These are phyloP conservation scores for Petrocephalus zakoni DNA, from an alignment of 2,113 vertebrate genomes.

Conservation along the genomic window DNA sequence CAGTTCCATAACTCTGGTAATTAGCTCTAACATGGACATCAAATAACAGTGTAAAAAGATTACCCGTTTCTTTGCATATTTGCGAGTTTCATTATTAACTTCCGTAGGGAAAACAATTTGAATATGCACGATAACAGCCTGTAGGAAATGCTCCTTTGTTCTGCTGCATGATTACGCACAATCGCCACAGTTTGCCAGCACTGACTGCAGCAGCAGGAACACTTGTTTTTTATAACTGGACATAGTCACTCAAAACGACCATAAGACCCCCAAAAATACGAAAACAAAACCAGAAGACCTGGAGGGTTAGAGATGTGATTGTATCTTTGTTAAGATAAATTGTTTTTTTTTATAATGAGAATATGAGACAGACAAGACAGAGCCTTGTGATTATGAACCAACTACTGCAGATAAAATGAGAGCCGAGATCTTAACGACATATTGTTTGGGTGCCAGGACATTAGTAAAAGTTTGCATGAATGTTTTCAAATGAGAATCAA, in stretches of 20 bases:
- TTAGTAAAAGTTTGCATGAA: not conserved
- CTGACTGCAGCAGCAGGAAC: not conserved
- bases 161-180: not conserved
- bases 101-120: not conserved
- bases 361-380: not conserved
- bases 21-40: not conserved
- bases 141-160: not conserved
- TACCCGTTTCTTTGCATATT: not conserved
- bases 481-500: not conserved
- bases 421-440: not conserved
- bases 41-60: not conserved
- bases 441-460: not conserved
- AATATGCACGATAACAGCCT: not conserved
- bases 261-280: not conserved
- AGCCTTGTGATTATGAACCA: not conserved
- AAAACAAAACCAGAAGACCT: not conserved
- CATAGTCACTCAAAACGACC: not conserved
- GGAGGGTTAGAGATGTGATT: not conserved
- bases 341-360: not conserved
- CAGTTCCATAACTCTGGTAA: not conserved
- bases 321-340: not conserved
- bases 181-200: not conserved
- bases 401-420: not conserved
- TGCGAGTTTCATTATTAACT: not conserved
- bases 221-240: not conserved